A percentile compares a stretch with the other conserved stretches of the same genome.
Evolutionary conservation across 2,888 invertebrate genomes (phyloP).

Genomic region (Aproaerema taeniolella): DNA sequence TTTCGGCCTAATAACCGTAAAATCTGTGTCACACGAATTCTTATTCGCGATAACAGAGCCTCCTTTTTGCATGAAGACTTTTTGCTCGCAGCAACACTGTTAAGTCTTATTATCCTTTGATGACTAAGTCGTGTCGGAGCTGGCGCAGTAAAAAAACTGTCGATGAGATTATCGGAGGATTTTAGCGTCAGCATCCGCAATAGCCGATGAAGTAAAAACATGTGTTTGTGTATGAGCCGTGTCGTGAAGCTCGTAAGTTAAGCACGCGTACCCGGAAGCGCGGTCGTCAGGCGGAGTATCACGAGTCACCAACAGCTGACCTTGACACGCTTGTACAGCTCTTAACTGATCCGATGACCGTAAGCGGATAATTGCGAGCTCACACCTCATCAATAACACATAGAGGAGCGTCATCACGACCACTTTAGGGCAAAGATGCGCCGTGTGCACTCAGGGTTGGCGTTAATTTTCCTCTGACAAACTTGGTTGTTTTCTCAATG

Average conservation of each 20-base stretch:
- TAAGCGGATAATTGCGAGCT: conserved; percentile 47
- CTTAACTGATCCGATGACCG: conserved; percentile 40
- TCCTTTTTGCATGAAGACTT: conserved; percentile 10
- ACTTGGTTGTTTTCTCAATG: conserved; percentile 33
- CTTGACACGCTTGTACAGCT: conserved; percentile 52
- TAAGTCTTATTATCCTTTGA: conserved; percentile 20
- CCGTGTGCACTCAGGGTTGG: conserved; percentile 46
- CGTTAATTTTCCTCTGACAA: conserved; percentile 45
- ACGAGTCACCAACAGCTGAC: conserved; percentile 32
- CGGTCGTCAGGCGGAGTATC: conserved; percentile 31
- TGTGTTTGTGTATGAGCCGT: conserved; percentile 20
- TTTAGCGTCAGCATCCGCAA: conserved; percentile 22
- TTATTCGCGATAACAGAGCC: conserved; percentile 4
- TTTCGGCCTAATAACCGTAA: conserved; percentile 27
- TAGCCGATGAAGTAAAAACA: conserved; percentile 29
- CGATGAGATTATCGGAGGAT: conserved; percentile 22
- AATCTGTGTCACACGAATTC: conserved; percentile 21
- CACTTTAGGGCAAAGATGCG: conserved; percentile 24
- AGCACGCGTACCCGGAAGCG: conserved; percentile 48
- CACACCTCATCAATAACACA: conserved; percentile 45
- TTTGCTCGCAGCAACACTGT: conserved; percentile 17
- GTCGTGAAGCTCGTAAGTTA: conserved; percentile 29
- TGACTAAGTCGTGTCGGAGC: conserved; percentile 22
- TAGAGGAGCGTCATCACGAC: conserved; percentile 41
- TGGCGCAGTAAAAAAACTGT: conserved; percentile 4